A percentile compares a stretch with the other conserved stretches of the same genome.
Evolutionary conservation across 2,113 vertebrate genomes (phyloP).

Genomic region (Cavia porcellus): DNA sequence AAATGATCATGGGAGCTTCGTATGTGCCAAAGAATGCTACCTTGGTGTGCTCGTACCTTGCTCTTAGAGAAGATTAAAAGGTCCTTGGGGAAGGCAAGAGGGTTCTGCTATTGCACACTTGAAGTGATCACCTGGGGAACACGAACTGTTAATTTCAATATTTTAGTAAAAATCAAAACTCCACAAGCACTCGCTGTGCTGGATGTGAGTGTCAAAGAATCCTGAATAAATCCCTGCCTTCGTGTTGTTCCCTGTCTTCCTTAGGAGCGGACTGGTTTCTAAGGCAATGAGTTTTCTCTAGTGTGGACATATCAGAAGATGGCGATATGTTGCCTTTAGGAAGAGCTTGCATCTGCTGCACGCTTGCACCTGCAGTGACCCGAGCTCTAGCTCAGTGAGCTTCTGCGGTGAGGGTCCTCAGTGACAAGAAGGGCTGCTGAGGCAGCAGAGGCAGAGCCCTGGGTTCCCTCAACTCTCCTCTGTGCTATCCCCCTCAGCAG

Average conservation of each 20-base stretch:
- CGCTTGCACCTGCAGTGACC: too few relatives aligned
- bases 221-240: neutral
- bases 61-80: neutral
- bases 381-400: neutral
- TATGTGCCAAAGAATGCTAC: accelerated
- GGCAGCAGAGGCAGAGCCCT: too few relatives aligned
- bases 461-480: neutral
- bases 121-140: neutral
- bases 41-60: neutral
- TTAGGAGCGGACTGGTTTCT: neutral
- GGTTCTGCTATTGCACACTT: neutral
- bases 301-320: neutral
- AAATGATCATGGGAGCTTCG: neutral
- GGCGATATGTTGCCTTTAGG: neutral
- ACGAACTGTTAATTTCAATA: neutral
- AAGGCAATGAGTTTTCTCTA: neutral
- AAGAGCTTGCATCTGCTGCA: too few relatives aligned
- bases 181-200: neutral
- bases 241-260: neutral
- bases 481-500: neutral
- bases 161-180: neutral
- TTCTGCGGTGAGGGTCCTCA: neutral
- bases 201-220: neutral
- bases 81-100: neutral
- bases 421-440: too few relatives aligned